Evolutionary conservation across 2,797 vertebrate species (phyloP).

Genomic region (Caiman crocodilus): DNA sequence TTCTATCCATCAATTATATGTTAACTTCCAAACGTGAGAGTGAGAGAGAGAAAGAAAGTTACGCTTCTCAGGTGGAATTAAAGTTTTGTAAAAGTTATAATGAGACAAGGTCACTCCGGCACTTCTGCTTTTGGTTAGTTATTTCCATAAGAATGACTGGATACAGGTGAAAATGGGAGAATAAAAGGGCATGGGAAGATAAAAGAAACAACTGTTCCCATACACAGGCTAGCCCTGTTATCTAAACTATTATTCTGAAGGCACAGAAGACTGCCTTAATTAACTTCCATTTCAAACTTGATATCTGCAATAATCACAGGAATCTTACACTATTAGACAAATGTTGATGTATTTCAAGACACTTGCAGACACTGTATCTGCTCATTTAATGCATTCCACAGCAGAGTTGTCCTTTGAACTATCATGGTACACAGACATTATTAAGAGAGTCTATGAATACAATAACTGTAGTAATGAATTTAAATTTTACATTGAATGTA

Average conservation of each 20-base stretch:
- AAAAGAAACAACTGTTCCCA: background rate
- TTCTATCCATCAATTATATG: background rate
- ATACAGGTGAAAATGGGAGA: conserved; percentile 1
- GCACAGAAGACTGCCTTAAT: background rate
- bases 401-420: conserved; percentile 17
- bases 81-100: background rate
- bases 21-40: background rate
- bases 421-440: background rate
- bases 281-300: background rate
- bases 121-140: background rate
- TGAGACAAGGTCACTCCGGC: background rate
- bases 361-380: background rate
- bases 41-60: background rate
- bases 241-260: background rate
- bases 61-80: background rate
- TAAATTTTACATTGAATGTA: conserved; percentile 52
- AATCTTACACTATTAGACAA: background rate
- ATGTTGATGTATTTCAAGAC: background rate
- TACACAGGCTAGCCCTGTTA: background rate
- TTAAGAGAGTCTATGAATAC: background rate
- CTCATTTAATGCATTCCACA: background rate
- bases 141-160: background rate
- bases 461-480: conserved; percentile 19
- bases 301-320: background rate
- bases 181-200: background rate